A percentile compares a stretch with the other conserved stretches of the same genome.
Conservation (phyloP, 2,113 vertebrate genomes). For the Myrmecophaga tridactyla region DNA sequence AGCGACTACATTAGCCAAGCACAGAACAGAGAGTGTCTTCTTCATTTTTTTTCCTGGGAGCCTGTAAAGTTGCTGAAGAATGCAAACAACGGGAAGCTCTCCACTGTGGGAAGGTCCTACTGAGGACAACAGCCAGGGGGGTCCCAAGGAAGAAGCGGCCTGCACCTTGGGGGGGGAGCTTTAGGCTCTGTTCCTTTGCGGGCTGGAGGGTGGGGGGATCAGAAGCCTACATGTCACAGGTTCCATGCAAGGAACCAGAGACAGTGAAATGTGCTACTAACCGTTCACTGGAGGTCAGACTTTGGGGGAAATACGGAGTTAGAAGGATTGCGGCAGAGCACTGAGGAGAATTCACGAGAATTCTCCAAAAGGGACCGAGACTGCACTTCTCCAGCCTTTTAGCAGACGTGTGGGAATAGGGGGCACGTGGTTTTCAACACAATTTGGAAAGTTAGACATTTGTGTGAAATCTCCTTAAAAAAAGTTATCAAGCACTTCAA, state of each 20-base stretch:
- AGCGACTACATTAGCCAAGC: not conserved
- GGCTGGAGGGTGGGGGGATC: no score
- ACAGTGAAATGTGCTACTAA: not conserved
- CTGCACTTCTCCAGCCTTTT: not conserved
- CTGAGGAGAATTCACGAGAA: not conserved
- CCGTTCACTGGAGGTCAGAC: not conserved
- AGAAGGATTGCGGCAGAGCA: not conserved
- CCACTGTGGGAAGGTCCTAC: not conserved
- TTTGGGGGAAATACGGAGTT: not conserved
- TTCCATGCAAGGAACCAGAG: not conserved
- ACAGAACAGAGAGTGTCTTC: not conserved
- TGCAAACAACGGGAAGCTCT: not conserved
- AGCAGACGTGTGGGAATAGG: not conserved
- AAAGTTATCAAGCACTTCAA: slow-evolving; percentile 13
- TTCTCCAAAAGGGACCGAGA: not conserved
- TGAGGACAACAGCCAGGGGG: not conserved
- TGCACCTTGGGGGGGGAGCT: no score
- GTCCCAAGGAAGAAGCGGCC: no score
- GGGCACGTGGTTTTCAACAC: slow-evolving; percentile 27
- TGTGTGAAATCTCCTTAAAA: not conserved
- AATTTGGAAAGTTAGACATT: slow-evolving; percentile 5
- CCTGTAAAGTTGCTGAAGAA: not conserved
- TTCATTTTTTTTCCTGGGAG: not conserved
- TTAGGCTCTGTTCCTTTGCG: not conserved
- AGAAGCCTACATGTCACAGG: not conserved